These are phyloP conservation scores for Excalfactoria chinensis DNA, from an alignment of 2,113 vertebrate species.

Conservation along the genomic window DNA sequence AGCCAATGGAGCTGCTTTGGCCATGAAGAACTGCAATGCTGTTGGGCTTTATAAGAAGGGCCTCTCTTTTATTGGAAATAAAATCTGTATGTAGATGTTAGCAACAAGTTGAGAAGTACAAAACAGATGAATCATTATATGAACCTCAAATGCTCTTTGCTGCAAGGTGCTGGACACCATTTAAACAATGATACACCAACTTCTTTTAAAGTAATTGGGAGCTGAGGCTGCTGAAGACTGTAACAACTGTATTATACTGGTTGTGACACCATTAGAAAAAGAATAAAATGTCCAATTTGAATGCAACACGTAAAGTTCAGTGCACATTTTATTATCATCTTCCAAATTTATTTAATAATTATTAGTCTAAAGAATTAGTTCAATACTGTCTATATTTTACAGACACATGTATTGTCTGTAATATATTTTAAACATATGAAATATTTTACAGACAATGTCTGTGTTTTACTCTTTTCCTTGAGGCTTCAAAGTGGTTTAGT, in stretches of 20 bases:
- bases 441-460: not conserved
- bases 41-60: constrained; percentile 37
- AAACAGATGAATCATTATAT: constrained; percentile 19
- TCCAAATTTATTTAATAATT: not conserved
- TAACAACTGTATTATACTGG: not conserved
- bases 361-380: not conserved
- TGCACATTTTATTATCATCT: not conserved
- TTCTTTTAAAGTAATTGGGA: not conserved
- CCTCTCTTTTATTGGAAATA: constrained; percentile 20
- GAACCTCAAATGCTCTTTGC: not conserved
- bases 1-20: constrained; percentile 49
- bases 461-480: not conserved
- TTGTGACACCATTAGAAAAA: not conserved
- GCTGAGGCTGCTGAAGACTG: not conserved
- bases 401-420: too few species aligned
- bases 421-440: not conserved
- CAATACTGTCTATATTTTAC: not conserved
- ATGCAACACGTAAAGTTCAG: not conserved
- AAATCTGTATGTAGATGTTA: not conserved
- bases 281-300: not conserved
- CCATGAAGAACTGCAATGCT: not conserved
- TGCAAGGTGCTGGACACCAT: constrained; percentile 5
- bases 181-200: not conserved
- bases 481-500: not conserved
- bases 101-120: constrained; percentile 16